Conservation (phyloP, 2,888 invertebrate species). For the Brachypterus glaber region DNA sequence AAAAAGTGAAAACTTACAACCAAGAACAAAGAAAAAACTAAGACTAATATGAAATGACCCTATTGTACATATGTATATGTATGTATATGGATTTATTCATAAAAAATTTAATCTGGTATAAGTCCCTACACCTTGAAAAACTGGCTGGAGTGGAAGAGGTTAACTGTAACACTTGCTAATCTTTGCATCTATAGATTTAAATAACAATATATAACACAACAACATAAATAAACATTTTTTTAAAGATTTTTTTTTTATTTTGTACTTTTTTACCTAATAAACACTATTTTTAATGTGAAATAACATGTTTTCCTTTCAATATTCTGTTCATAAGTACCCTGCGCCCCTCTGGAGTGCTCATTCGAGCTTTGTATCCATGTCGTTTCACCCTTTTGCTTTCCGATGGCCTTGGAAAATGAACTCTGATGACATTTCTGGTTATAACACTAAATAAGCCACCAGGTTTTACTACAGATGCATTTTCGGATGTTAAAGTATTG, state of each 20-base stretch:
- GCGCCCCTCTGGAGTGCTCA: conserved; percentile 61
- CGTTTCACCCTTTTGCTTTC: conserved; percentile 60
- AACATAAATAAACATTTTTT: neutral
- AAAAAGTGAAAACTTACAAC: no score
- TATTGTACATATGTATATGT: no score
- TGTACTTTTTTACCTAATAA: neutral
- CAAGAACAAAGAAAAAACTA: no score
- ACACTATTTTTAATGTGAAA: conserved; percentile 50
- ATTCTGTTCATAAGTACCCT: conserved; percentile 64
- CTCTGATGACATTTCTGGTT: conserved; percentile 47
- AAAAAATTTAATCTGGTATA: no score
- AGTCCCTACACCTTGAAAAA: no score
- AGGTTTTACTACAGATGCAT: conserved; percentile 10
- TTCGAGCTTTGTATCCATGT: conserved; percentile 61
- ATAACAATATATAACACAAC: no score
- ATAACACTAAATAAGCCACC: conserved; percentile 32
- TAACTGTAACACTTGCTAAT: no score
- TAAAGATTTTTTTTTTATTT: neutral
- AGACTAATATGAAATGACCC: no score
- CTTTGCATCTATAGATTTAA: no score
- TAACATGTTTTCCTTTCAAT: conserved; percentile 60
- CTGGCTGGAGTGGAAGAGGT: no score
- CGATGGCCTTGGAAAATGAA: conserved; percentile 65
- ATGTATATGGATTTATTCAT: no score
- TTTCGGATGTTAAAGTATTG: neutral